phyloP scores from a whole-genome alignment of 2,113 vertebrate genomes.

The Alethe diademata region DNA sequence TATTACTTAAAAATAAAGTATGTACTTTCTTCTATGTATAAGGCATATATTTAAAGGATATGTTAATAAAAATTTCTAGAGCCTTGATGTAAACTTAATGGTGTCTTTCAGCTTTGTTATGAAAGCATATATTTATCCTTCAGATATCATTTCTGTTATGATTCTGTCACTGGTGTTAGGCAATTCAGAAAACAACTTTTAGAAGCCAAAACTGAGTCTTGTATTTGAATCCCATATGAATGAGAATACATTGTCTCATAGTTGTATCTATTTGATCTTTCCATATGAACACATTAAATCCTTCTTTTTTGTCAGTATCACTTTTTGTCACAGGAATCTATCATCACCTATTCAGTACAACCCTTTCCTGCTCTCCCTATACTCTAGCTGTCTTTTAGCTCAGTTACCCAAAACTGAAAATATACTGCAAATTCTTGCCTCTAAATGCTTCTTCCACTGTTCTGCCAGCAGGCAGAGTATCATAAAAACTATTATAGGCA shows the following conservation, averaged over 20 bases:
- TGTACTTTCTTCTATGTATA: not conserved
- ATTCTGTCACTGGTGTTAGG: not conserved
- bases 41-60: not conserved
- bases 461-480: conserved; percentile 21
- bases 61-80: conserved; percentile 17
- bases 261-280: not conserved
- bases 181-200: not conserved
- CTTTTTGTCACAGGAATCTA: not conserved
- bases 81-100: not conserved
- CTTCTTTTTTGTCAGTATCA: not conserved
- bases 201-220: not conserved
- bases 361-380: not conserved
- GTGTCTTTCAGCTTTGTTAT: not conserved
- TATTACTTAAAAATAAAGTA: not conserved
- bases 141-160: not conserved
- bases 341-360: not conserved
- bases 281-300: not conserved
- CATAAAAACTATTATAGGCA: conserved; percentile 24
- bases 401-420: not conserved
- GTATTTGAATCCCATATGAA: not conserved
- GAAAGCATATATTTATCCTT: not conserved
- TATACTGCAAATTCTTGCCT: not conserved
- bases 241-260: not conserved
- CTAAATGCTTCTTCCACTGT: not conserved
- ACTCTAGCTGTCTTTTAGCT: not conserved